Base-by-base conservation (phyloP, 2,113 vertebrate genomes). In the Beaufortia kweichowensis region DNA sequence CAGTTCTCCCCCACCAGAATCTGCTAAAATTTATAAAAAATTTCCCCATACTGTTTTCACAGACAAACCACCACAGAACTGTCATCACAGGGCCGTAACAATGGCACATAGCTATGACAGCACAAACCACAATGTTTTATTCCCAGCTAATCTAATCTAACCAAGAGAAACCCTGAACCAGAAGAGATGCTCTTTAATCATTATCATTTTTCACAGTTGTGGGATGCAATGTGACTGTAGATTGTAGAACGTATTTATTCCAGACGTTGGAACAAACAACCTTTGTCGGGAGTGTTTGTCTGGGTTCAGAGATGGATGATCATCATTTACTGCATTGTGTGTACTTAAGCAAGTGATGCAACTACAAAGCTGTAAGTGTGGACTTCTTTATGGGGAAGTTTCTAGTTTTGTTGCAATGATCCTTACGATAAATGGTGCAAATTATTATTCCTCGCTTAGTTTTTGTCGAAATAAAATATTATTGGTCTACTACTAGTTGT, bases 11-110 rank as follows among this genome's bases (percentile, higher is more conserved):
- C 39, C n/a, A n/a, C 7, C 63, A 66, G 63, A 43, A 23, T 41
- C 2, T 2, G 3, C 33, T 3, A 39, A 23, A 6, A 35, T 35
- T 35, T 35, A 35, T 35, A 8, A 24, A 63, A 6, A 41, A 39
- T 43, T 26, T 35, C 9, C 11, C n/a, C n/a, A n/a, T n/a, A n/a
- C n/a, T n/a, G n/a, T 43, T 65, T 65, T 14, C n/a, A 43, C n/a
- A n/a, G n/a, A 29, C 23, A 12, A 67, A 15, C 41, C 64, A n/a
- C 41, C 64, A 12, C 64, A 63, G 21, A 63, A 62, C 60, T 62
- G n/a, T 63, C 61, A 67, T 50, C 24, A n/a, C 65, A 67, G 41
- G 2, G 9, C 24, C 0, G 39, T 26, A 69, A 69, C 29, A 69
- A 55, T 55, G 11, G 28, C 28, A 24, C 28, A 33, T 43, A 55